Evolutionary conservation across 2,888 invertebrate species (phyloP).

Genomic region (Hedya salicella): DNA sequence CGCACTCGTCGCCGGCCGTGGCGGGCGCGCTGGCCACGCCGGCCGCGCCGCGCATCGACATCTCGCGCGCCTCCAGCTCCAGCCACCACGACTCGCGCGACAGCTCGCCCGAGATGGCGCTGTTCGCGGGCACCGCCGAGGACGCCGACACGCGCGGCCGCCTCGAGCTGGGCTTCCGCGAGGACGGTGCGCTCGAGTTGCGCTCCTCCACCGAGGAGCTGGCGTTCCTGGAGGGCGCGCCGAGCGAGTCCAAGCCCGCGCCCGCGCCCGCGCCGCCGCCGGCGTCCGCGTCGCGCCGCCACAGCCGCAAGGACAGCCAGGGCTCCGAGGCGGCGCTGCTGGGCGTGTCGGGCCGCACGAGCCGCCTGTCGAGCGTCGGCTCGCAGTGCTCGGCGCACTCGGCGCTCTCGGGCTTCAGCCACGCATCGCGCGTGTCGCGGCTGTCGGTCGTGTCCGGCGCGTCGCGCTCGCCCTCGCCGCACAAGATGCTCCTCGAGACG

Average conservation of each 20-base stretch:
- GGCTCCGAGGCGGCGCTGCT: constrained; percentile 91
- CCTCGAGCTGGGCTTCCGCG: constrained; percentile 85
- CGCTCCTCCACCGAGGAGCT: constrained; percentile 95
- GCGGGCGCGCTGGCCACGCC: constrained; percentile 83
- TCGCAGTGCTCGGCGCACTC: constrained; percentile 89
- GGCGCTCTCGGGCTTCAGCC: constrained; percentile 69
- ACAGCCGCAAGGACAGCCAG: constrained; percentile 89
- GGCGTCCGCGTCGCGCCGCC: constrained; percentile 74
- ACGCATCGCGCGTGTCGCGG: constrained; percentile 67
- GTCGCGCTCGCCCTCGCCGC: constrained; percentile 94
- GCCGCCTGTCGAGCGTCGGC: constrained; percentile 92
- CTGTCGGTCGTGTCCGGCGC: constrained; percentile 80
- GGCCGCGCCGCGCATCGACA: constrained; percentile 93
- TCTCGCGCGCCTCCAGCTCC: constrained; percentile 94
- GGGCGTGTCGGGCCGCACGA: constrained; percentile 91
- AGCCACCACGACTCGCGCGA: constrained; percentile 94
- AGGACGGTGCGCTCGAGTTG: constrained; percentile 93
- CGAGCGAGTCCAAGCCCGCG: constrained; percentile 51
- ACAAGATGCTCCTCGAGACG: constrained; percentile 95
- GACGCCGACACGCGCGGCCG: constrained; percentile 58
- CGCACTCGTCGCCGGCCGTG: constrained; percentile 72
- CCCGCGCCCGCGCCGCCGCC: constrained; percentile 59
- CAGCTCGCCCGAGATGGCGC: constrained; percentile 93
- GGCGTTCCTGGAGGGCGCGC: constrained; percentile 89
- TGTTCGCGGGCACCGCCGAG: constrained; percentile 84